phyloP scores from a whole-genome alignment of 2,797 vertebrate species.

The Rhinoraja longicauda region DNA sequence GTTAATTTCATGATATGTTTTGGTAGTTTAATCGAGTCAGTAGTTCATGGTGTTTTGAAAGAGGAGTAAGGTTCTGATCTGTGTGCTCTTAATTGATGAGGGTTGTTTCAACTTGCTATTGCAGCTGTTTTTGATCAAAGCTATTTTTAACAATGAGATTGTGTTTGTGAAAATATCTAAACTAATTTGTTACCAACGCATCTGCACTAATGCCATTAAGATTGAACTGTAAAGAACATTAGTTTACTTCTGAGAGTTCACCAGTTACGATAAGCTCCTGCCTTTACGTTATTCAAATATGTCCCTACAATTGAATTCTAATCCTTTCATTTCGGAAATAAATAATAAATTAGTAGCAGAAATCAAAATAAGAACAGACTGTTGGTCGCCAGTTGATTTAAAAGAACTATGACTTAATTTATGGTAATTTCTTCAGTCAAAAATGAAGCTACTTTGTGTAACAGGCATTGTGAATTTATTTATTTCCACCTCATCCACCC shows the following conservation, averaged over 20 bases:
- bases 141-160: not conserved
- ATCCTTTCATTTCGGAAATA: not conserved
- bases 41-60: not conserved
- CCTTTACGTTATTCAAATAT: not conserved
- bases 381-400: not conserved
- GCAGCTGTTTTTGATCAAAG: not conserved
- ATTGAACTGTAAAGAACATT: constrained; percentile 3
- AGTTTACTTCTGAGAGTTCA: not conserved
- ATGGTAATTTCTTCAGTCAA: not conserved
- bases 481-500: not conserved
- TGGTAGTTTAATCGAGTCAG: not conserved
- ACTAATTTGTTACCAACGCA: not conserved
- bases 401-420: not conserved
- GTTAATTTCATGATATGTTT: not conserved
- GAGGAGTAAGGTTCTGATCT: not conserved
- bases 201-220: not conserved
- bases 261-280: not conserved
- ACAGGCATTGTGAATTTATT: not conserved
- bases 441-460: not conserved
- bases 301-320: not conserved
- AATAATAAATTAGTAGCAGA: not conserved
- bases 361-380: not conserved
- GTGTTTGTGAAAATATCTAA: not conserved
- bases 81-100: not conserved
- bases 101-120: not conserved